These are phyloP conservation scores for Indri indri DNA, from an alignment of 2,113 vertebrate species.

Conservation along the genomic window DNA sequence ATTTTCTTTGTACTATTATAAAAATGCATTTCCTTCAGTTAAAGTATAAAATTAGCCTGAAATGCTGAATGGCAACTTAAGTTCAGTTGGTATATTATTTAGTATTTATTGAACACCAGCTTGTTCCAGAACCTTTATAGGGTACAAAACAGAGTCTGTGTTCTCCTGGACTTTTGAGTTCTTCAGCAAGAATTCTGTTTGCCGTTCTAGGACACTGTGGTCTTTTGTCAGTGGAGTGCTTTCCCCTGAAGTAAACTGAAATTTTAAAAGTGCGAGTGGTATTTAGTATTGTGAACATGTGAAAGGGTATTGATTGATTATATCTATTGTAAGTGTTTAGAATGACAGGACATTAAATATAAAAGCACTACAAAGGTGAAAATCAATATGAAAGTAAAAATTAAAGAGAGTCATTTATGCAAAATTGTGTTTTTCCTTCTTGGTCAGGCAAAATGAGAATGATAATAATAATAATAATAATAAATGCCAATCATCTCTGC, in stretches of 20 bases:
- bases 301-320: neutral
- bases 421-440: neutral
- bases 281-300: neutral
- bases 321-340: neutral
- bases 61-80: neutral
- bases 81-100: neutral
- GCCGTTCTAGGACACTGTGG: neutral
- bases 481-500: neutral
- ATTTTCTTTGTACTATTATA: neutral
- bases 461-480: neutral
- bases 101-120: neutral
- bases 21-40: neutral
- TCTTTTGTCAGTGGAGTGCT: neutral
- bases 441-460: neutral
- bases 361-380: neutral
- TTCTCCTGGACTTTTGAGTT: neutral
- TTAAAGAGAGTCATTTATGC: neutral
- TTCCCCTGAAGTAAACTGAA: neutral
- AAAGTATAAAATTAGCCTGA: neutral
- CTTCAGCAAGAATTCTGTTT: neutral
- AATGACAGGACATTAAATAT: neutral
- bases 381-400: neutral
- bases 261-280: neutral
- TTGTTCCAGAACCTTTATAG: neutral
- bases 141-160: neutral